Evolutionary conservation across 1,140 invertebrate species (phyloP).

Genomic region (Physella acuta): DNA sequence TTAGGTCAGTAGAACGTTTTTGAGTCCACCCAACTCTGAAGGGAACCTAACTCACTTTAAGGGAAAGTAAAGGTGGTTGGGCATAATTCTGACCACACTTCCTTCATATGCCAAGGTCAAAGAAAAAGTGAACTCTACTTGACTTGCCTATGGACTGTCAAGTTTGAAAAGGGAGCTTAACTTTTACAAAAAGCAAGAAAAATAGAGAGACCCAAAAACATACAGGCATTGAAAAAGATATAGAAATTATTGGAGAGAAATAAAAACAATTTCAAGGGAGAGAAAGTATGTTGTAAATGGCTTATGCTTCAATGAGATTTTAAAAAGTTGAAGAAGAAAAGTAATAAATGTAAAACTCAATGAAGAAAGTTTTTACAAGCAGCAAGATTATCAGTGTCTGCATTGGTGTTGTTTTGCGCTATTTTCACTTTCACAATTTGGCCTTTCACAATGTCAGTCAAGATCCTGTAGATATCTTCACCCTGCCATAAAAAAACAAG

Average conservation of each 20-base stretch:
- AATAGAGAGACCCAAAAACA: background rate
- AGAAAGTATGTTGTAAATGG: background rate
- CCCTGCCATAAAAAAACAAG: conserved; percentile 71
- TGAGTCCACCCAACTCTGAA: too few species aligned
- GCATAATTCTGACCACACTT: too few species aligned
- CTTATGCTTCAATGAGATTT: background rate
- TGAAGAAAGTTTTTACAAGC: conserved; percentile 61
- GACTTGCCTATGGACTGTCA: too few species aligned
- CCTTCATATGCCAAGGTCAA: too few species aligned
- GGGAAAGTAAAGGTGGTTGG: too few species aligned
- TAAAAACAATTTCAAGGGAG: background rate
- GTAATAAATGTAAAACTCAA: too few species aligned
- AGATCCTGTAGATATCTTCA: conserved; percentile 77
- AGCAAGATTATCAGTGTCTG: conserved; percentile 77
- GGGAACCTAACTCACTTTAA: too few species aligned
- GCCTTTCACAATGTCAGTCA: conserved; percentile 74
- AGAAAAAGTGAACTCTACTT: too few species aligned
- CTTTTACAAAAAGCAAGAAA: background rate
- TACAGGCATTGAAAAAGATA: background rate
- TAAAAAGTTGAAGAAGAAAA: background rate
- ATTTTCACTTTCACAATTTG: conserved; percentile 78
- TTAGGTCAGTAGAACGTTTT: too few species aligned
- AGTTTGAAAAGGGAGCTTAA: too few species aligned
- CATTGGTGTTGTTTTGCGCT: conserved; percentile 79
- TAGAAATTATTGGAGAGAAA: background rate